Percentiles rank a stretch among this genome's conserved stretches.
phyloP scores from a whole-genome alignment of 1,140 invertebrate species.

The Orchestia grillus region DNA sequence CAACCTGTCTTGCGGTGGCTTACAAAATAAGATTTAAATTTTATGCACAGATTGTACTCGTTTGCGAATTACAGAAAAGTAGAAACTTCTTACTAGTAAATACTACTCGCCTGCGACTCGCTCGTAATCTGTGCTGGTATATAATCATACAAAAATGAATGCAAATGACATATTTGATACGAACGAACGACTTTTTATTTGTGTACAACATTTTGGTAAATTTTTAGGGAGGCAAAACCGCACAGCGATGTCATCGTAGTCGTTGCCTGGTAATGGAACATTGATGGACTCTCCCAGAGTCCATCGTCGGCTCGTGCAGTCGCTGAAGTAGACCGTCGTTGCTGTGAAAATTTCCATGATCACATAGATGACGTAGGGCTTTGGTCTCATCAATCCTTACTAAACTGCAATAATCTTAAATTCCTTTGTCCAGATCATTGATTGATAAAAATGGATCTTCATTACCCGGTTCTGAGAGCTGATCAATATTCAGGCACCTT shows the following conservation, averaged over 20 bases:
- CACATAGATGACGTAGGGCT: neutral
- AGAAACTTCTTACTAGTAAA: no score
- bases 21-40: no score
- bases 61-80: no score
- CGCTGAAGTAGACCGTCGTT: neutral
- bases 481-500: neutral
- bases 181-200: neutral
- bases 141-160: no score
- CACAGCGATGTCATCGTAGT: neutral
- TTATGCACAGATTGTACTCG: no score
- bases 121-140: no score
- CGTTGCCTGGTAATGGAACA: neutral
- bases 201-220: neutral
- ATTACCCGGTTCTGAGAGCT: neutral
- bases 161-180: no score
- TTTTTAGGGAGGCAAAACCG: neutral
- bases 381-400: neutral
- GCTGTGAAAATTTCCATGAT: constrained; percentile 4
- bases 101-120: no score
- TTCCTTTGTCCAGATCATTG: neutral
- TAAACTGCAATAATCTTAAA: neutral
- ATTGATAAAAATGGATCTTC: neutral
- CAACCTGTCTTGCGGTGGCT: no score
- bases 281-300: neutral
- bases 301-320: neutral